These are phyloP conservation scores for Blastobasis lacticolella DNA, from an alignment of 2,888 invertebrate genomes.

Conservation along the genomic window DNA sequence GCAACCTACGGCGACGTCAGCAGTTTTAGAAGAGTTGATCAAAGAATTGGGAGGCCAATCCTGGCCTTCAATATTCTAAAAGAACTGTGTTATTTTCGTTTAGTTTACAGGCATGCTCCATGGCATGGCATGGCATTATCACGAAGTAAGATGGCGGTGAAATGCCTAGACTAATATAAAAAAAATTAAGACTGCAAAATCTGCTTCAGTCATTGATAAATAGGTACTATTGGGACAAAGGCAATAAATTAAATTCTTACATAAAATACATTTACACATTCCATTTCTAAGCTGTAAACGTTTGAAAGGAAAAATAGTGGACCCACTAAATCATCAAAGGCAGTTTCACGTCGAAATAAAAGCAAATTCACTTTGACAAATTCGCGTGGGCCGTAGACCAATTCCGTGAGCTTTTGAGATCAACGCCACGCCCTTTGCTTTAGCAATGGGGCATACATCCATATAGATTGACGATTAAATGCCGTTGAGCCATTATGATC, in stretches of 20 bases:
- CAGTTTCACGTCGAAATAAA: conserved; percentile 43
- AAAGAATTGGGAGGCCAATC: no score
- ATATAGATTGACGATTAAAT: conserved; percentile 46
- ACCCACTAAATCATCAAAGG: conserved; percentile 36
- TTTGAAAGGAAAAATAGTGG: neutral
- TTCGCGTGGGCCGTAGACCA: conserved; percentile 48
- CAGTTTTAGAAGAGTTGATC: no score
- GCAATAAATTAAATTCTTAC: neutral
- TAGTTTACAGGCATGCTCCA: no score
- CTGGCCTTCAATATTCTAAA: no score
- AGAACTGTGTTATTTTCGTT: no score
- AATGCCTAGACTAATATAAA: no score
- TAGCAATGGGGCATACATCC: conserved; percentile 36
- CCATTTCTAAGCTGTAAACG: neutral
- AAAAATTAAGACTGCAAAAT: no score
- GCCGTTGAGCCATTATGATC: conserved; percentile 38
- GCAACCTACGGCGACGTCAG: neutral
- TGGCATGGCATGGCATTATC: no score
- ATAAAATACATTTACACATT: neutral
- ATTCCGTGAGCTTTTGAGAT: conserved; percentile 33
- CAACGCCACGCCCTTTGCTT: conserved; percentile 43
- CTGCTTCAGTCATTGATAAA: no score
- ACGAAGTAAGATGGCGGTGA: no score
- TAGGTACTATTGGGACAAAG: no score
- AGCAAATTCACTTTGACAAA: conserved; percentile 39